Base-by-base conservation (phyloP, 2,797 vertebrate genomes). In the Bryconaethiops microstoma region DNA sequence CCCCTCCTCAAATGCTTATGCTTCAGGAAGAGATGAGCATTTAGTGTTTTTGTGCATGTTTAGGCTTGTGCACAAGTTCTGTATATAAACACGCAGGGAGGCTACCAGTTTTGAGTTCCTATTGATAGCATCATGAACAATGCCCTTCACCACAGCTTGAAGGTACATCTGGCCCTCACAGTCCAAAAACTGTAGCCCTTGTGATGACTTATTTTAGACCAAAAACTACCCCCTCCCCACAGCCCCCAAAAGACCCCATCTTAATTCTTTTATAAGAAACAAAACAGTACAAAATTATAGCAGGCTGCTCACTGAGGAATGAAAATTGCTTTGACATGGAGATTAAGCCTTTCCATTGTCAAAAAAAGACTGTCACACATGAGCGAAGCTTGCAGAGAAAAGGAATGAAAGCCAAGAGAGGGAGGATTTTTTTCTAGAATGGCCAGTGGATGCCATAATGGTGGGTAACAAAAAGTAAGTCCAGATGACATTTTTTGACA, bases 281-380 rank as follows among this genome's bases (percentile, higher is more conserved):
- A 97, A 97, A 98, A 97, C 95, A 95, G 95, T 96, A 96, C 96
- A 97, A 99, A 98, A 98, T 93, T 95, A 97, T 96, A 97, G 96
- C 95, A 95, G 95, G 93, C 95, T 95, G 95, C 95, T 96, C 95
- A 93, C 96, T 95, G 95, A 96, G 96, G 97, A 97, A 96, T 95
- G 95, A 96, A 96, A 97, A 96, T 95, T 95, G 97, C 97, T 98
- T 98, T 98, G 97, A 98, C 96, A 97, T 95, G 94, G 96, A 98
- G 97, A 99, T 99, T 98, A 98, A 95, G 93, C 95, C 93, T 90
- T 94, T 89, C 96, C 92, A 97, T 97, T 98, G 96, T 98, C 96
- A 95, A 94, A 96, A 97, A 96, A 29, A 97, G 95, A 97, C 97
- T 97, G 96, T 99, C 96, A 96, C 95, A 94, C 94, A 95, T 94